Evolutionary conservation across 2,113 vertebrate species (phyloP).

Genomic region (Jaculus jaculus): DNA sequence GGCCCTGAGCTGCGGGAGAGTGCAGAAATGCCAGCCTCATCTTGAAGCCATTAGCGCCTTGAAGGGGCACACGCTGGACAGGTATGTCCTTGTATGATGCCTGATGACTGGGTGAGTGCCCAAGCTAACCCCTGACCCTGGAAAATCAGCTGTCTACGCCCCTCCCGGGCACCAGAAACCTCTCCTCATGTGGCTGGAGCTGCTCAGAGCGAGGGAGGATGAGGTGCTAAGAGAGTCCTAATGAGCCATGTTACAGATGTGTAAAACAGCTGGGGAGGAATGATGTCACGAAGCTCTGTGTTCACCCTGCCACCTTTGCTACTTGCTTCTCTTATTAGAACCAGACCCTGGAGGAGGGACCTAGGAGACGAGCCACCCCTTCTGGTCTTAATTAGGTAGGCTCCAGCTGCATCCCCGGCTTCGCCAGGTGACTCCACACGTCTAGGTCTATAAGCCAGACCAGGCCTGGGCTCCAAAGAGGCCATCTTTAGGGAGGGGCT

Average conservation of each 20-base stretch:
- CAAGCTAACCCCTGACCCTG: constrained; percentile 54
- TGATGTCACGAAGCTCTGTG: constrained; percentile 83
- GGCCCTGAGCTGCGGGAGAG: constrained; percentile 54
- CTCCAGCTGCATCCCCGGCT: constrained; percentile 80
- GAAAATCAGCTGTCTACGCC: constrained; percentile 49
- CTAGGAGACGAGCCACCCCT: constrained; percentile 76
- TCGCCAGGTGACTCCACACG: constrained; percentile 69
- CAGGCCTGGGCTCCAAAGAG: constrained; percentile 55
- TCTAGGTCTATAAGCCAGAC: constrained; percentile 61
- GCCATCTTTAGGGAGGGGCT: constrained; percentile 31
- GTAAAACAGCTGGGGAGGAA: constrained; percentile 85
- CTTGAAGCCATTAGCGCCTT: constrained; percentile 78
- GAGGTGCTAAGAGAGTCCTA: constrained; percentile 84
- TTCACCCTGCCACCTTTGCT: constrained; percentile 83
- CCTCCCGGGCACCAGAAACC: constrained; percentile 61
- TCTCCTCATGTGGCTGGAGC: constrained; percentile 73
- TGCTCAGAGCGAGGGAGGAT: constrained; percentile 79
- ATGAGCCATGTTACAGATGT: constrained; percentile 81
- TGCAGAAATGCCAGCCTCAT: constrained; percentile 71
- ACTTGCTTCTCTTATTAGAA: constrained; percentile 86
- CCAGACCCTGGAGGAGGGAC: constrained; percentile 82
- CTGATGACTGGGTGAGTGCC: background rate
- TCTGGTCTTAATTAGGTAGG: constrained; percentile 84
- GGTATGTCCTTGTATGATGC: background rate
- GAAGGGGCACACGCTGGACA: background rate